Percentiles rank a stretch among this genome's conserved stretches.
These are phyloP conservation scores for Clarias macrocephalus DNA, from an alignment of 2,113 vertebrate genomes.

Conservation along the genomic window DNA sequence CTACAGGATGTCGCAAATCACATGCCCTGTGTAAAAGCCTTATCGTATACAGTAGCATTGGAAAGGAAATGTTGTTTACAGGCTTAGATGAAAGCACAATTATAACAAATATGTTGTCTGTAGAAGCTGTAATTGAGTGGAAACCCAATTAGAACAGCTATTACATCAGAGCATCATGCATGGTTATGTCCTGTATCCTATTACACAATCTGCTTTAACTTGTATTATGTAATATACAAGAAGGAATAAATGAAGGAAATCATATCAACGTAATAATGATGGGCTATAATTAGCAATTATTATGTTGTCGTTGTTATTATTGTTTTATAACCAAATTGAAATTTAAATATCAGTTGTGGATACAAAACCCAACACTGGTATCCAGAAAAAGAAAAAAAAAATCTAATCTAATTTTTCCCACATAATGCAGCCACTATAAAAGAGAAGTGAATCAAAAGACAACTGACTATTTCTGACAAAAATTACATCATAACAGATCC, in stretches of 20 bases:
- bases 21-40: not conserved
- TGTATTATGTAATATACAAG: not conserved
- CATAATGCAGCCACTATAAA: not conserved
- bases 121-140: slow-evolving; percentile 1
- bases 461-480: not conserved
- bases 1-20: not conserved
- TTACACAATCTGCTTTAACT: not conserved
- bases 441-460: not conserved
- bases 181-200: not conserved
- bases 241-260: not conserved
- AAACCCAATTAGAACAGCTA: not conserved
- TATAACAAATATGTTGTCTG: not conserved
- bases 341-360: not conserved
- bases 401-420: not conserved
- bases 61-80: slow-evolving; percentile 1
- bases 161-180: not conserved
- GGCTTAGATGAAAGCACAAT: not conserved
- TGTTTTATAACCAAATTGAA: not conserved
- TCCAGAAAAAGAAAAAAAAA: not conserved
- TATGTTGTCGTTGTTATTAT: not conserved
- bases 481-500: not conserved
- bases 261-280: not conserved
- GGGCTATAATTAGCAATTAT: not conserved
- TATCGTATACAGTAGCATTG: not conserved
- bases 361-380: not conserved